Evolutionary conservation across 1,140 invertebrate genomes (phyloP), one percentile per base, ranked within the genome.

Genomic region (Drusus annulatus): DNA sequence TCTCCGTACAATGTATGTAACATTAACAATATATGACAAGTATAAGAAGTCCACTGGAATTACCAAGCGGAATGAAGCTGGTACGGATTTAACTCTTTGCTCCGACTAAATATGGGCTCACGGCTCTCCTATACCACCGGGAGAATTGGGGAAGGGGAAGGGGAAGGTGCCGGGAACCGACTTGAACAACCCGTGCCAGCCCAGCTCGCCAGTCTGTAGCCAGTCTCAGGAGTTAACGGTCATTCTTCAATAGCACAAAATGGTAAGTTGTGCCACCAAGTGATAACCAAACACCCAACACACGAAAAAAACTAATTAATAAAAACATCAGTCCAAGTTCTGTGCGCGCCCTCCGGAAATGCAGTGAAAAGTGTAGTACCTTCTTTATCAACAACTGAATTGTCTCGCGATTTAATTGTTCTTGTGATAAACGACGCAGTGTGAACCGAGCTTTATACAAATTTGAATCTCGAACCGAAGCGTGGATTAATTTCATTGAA

Each of bases 101-200:
- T 62, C 81, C 78, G 77, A 83, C 81, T 83, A 83, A 83, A 83
- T 83, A 83, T 83, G 81, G 81, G 58, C 74, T 83, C 81, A 62
- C 63, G 75, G 51, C 75, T 31, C 54, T 45, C 19, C 54, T 13
- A 10, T 36, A 36, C 77, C 36, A 54, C 74, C 74, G 74, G 80
- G 71, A 73, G 25, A 28, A 15, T 13, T 3, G 52, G 31, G 2
- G 52, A 54, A 60, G 76, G 45, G 76, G 76, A 56, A 25, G 60
- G 36, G 36, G 36, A 13, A 45, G 17, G 51, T 60, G 8, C 23
- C 50, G 10, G 74, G n/a, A 82, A 51, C 16, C 63, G 19, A 79
- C 80, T 60, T 82, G 69, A 58, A 31, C 16, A 62, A 56, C 77
- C 15, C 51, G 54, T 17, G 19, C 28, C 21, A 23, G n/a, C 17